Percentiles rank a stretch among this genome's conserved stretches.
Conservation (phyloP, 2,113 vertebrate species). For the Xiphophorus couchianus region DNA sequence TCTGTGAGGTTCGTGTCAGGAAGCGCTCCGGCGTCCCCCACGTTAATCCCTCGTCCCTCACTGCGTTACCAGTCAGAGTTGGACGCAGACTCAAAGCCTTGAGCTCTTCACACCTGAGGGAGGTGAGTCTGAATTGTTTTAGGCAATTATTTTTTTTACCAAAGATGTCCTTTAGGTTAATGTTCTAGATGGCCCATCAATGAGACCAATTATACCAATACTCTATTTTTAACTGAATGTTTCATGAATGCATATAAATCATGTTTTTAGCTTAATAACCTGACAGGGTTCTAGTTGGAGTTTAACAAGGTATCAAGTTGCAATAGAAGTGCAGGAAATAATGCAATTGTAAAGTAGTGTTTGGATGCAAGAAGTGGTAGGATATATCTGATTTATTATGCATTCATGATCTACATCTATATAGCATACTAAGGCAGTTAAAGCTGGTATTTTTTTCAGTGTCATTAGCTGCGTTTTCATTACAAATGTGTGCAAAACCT, state of each 20-base stretch:
- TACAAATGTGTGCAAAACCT: too few relatives aligned
- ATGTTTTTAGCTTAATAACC: background rate
- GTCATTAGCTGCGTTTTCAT: too few relatives aligned
- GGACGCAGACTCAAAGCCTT: background rate
- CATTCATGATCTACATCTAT: background rate
- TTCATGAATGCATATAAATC: background rate
- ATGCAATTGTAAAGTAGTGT: background rate
- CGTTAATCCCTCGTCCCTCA: conserved; percentile 53
- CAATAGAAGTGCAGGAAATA: background rate
- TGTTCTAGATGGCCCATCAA: background rate
- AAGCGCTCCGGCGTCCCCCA: conserved; percentile 51
- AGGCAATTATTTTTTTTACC: background rate
- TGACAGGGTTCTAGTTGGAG: background rate
- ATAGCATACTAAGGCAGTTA: background rate
- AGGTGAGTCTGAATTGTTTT: conserved; percentile 42
- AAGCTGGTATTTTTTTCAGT: background rate
- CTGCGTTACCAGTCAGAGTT: conserved; percentile 23
- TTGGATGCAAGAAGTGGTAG: background rate
- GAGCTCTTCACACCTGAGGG: background rate
- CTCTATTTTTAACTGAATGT: background rate
- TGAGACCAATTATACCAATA: background rate
- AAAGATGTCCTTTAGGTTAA: background rate
- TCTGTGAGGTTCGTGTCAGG: conserved; percentile 42
- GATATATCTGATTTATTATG: background rate
- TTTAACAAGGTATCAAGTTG: too few relatives aligned